Conservation (phyloP, 2,888 invertebrate species). For the Amphiduros pacificus region DNA sequence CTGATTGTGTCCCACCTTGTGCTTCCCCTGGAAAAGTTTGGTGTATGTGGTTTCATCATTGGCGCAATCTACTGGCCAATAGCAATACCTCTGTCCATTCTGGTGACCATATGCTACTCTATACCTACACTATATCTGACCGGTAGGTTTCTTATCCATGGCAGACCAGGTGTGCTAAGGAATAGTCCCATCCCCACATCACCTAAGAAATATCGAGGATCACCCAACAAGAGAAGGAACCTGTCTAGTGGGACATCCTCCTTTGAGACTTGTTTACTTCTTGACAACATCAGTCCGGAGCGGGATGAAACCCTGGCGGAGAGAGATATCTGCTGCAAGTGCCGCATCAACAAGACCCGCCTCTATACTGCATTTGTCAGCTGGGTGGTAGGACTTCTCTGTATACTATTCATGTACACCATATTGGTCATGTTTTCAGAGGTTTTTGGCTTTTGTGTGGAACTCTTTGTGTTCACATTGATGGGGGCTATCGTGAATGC, state of each 20-base stretch:
- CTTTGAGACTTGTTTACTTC: constrained; percentile 28
- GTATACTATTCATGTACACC: constrained; percentile 22
- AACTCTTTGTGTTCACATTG: constrained; percentile 52
- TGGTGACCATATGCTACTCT: constrained; percentile 28
- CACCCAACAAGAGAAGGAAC: neutral
- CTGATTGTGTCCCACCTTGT: constrained; percentile 29
- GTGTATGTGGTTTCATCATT: constrained; percentile 27
- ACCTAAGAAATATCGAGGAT: neutral
- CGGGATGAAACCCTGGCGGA: neutral
- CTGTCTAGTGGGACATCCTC: constrained; percentile 29
- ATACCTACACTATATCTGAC: constrained; percentile 30
- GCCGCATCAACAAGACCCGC: constrained; percentile 8
- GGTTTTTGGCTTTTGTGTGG: constrained; percentile 46
- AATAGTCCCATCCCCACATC: constrained; percentile 8
- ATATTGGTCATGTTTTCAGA: constrained; percentile 48
- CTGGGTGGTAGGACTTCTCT: constrained; percentile 25
- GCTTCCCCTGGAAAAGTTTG: constrained; percentile 35
- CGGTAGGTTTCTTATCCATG: constrained; percentile 25
- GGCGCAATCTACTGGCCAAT: constrained; percentile 30
- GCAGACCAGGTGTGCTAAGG: constrained; percentile 22
- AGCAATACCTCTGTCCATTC: constrained; percentile 26
- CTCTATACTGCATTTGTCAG: constrained; percentile 11
- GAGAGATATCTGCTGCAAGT: constrained; percentile 5
- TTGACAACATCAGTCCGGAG: constrained; percentile 31
- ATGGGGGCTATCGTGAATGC: constrained; percentile 57